Percentiles rank a stretch among this genome's conserved stretches.
Evolutionary conservation across 2,113 vertebrate genomes (phyloP).

Genomic region (Delphinapterus leucas): DNA sequence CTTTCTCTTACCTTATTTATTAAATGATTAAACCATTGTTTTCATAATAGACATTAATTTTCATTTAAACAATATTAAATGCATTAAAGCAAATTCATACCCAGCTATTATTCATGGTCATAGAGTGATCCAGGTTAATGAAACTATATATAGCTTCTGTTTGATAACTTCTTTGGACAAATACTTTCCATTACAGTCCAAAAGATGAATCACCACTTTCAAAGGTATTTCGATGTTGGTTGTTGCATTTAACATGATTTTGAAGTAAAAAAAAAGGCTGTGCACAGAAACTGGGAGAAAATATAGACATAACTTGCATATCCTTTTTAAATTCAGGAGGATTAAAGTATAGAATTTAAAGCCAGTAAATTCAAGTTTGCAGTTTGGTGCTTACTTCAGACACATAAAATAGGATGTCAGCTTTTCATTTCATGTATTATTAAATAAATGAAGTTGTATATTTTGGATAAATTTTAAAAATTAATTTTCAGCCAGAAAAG

Average conservation of each 20-base stretch:
- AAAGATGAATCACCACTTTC: neutral
- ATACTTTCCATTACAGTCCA: neutral
- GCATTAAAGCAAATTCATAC: neutral
- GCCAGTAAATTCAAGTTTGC: neutral
- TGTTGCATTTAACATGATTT: constrained; percentile 32
- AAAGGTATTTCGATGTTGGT: neutral
- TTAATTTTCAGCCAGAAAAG: neutral
- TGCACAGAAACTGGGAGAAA: constrained; percentile 8
- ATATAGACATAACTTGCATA: neutral
- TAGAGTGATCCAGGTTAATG: neutral
- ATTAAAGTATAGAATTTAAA: constrained; percentile 32
- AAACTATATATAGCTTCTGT: neutral
- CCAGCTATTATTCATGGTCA: neutral
- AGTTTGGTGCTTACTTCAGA: constrained; percentile 10
- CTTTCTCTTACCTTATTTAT: neutral
- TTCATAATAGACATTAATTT: constrained; percentile 6
- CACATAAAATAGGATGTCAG: neutral
- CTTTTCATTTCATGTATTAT: neutral
- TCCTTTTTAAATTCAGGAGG: neutral
- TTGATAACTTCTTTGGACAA: constrained; percentile 9
- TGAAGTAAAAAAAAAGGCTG: constrained; percentile 15
- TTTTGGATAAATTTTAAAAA: constrained; percentile 12
- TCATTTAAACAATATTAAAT: neutral
- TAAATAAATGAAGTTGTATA: neutral
- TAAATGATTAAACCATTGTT: neutral